phyloP scores from a whole-genome alignment of 2,113 vertebrate genomes.

The Pelecanus crispus region DNA sequence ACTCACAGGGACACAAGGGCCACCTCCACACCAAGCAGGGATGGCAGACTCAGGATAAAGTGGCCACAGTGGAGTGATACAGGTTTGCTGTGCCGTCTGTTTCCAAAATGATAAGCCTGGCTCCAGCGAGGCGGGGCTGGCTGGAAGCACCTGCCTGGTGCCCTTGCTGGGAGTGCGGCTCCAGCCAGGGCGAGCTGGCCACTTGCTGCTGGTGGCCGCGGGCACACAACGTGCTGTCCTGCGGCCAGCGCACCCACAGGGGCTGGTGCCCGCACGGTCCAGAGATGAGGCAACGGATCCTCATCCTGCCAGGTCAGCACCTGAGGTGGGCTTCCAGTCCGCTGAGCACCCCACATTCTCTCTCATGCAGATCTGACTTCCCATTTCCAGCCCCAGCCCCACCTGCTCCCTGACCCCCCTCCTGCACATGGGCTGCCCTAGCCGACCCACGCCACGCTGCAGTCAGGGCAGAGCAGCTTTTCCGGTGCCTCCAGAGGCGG shows the following conservation, averaged over 20 bases:
- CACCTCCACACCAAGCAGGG: neutral
- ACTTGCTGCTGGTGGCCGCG: neutral
- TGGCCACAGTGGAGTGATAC: accelerated
- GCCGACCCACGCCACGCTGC: accelerated
- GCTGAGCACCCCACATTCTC: neutral
- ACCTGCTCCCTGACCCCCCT: too few species aligned
- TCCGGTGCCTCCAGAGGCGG: neutral
- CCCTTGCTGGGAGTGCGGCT: too few species aligned
- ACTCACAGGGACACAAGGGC: neutral
- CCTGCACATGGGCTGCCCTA: neutral
- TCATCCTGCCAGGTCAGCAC: neutral
- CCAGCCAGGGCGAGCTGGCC: neutral
- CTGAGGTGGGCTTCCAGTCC: neutral
- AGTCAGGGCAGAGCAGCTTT: neutral
- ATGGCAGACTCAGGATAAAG: neutral
- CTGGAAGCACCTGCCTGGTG: neutral
- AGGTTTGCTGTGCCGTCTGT: neutral
- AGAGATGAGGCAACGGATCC: neutral
- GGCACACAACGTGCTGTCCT: neutral
- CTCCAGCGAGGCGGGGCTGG: neutral
- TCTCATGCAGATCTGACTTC: accelerated
- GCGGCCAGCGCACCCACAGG: neutral
- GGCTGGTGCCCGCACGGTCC: accelerated
- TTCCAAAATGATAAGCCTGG: too few species aligned
- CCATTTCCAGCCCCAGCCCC: neutral